Base-by-base conservation (phyloP, 1,140 invertebrate genomes). In the Brachionus paranguensis region DNA sequence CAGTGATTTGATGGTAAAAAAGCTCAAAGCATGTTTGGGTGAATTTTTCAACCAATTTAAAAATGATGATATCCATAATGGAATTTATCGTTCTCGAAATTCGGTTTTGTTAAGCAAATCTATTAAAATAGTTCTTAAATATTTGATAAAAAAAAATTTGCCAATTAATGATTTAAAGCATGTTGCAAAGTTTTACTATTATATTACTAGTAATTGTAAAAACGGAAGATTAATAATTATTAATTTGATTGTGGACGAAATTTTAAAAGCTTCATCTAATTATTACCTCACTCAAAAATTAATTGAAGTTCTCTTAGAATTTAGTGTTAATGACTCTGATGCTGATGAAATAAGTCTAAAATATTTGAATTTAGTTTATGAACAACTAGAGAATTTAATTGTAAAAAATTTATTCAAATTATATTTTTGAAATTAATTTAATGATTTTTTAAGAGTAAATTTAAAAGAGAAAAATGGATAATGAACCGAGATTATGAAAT, bases 101-200 rank as follows among this genome's bases (percentile, higher is more conserved):
- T 29, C 17, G 12, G 20, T 50, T 27, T 11, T 76, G 8, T 27
- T 76, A 50, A 50, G 43, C 27, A 76, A 50, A 50, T 53, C 72
- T 12, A 50, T 76, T 3, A 47, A 50, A 50, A 76, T 37, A 50
- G 72, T 76, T 24, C 10, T 76, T 24, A 50, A 27, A 50, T 76
- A 37, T 76, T 29, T 76, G 72, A 29, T 76, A 11, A 76, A 76
- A 29, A 76, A 76, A 76, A 76, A 76, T 50, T 76, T 27, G 8
- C 20, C 43, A 12, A 29, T 76, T n/a, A 37, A 8, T 29, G 43
- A 37, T 53, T 17, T 76, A 27, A 76, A 76, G 27, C 17, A 27
- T 27, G 45, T 50, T 12, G 43, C 43, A 10, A 76, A 50, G 8
- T 76, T 76, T 76, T 76, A 76, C 33, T 76, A 76, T 53, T 76